phyloP scores from a whole-genome alignment of 2,888 invertebrate genomes.

The Leuctra nigra region DNA sequence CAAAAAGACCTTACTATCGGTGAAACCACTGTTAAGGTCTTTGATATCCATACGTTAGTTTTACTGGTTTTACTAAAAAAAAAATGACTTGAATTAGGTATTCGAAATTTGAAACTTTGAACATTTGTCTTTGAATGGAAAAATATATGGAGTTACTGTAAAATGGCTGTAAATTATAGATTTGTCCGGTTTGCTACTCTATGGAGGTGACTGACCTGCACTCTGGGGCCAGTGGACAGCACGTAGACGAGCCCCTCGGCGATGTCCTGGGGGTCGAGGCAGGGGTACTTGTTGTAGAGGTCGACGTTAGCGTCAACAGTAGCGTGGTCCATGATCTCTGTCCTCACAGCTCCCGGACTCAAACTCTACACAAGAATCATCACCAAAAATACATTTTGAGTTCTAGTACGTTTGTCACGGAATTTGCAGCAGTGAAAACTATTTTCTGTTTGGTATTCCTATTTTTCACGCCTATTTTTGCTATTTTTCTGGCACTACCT shows the following conservation, averaged over 20 bases:
- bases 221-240: constrained; percentile 35
- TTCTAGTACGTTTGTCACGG: not conserved
- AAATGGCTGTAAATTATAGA: too few relatives aligned
- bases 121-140: too few relatives aligned
- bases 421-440: too few relatives aligned
- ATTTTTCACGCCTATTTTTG: too few relatives aligned
- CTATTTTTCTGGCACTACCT: too few relatives aligned
- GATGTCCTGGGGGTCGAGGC: constrained; percentile 40
- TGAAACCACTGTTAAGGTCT: too few relatives aligned
- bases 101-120: not conserved
- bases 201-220: constrained; percentile 33
- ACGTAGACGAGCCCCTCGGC: constrained; percentile 38
- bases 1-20: too few relatives aligned
- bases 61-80: too few relatives aligned
- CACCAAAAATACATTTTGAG: not conserved
- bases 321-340: constrained; percentile 37
- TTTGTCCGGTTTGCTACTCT: too few relatives aligned
- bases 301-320: not conserved
- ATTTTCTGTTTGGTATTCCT: too few relatives aligned
- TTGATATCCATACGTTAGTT: too few relatives aligned
- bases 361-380: constrained; percentile 35
- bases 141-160: too few relatives aligned
- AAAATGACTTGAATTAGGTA: not conserved
- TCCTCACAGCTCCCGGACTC: constrained; percentile 43
- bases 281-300: constrained; percentile 15